These are phyloP conservation scores for Rhyzopertha dominica DNA, from an alignment of 1,140 invertebrate species.

Conservation along the genomic window DNA sequence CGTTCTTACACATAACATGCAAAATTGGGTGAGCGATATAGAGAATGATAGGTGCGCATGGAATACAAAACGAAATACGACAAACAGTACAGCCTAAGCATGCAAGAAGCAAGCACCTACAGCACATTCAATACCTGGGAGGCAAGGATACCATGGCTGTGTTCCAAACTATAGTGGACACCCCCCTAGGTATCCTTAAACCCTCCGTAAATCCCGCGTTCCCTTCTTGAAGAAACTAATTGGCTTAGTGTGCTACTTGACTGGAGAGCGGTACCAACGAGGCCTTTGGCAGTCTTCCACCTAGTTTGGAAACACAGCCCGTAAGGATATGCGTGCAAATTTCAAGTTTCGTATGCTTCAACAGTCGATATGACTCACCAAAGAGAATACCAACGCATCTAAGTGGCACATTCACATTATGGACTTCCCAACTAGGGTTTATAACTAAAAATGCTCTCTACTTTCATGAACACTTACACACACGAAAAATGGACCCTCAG, in stretches of 20 bases:
- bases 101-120: conserved; percentile 22
- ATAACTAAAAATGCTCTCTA: no score
- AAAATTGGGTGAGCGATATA: no score
- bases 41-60: no score
- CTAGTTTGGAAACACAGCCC: conserved; percentile 49
- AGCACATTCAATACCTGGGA: conserved; percentile 52
- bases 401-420: no score
- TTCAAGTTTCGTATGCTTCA: no score
- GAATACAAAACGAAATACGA: no score
- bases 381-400: no score
- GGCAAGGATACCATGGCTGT: conserved; percentile 62
- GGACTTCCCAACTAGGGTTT: no score
- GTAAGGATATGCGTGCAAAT: no score
- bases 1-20: no score
- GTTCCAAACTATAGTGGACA: conserved; percentile 59
- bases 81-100: no score
- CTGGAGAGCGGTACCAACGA: conserved; percentile 13
- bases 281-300: conserved; percentile 41
- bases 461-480: neutral
- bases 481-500: conserved; percentile 11
- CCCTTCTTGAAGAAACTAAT: conserved; percentile 17
- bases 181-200: conserved; percentile 47
- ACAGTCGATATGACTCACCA: no score
- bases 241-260: conserved; percentile 11
- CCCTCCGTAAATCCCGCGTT: conserved; percentile 36